Evolutionary conservation across 1,140 invertebrate species (phyloP), one percentile per base, ranked within the genome.

Genomic region (Hirudo medicinalis): DNA sequence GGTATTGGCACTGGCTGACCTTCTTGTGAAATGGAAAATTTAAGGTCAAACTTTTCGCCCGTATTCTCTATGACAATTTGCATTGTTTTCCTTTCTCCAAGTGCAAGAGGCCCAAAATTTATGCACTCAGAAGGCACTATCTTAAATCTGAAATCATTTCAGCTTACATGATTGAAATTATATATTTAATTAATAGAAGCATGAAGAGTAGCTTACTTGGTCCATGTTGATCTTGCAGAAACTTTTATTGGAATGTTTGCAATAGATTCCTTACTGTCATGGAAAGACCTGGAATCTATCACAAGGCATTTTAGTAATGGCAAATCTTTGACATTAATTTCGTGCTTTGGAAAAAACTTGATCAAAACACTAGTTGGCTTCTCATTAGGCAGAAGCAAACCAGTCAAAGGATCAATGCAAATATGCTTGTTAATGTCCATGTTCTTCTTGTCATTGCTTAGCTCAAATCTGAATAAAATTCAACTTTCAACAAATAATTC

Each of bases 191-290:
- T 63, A 63, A 2, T n/a, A 19, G 2, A 25, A 63, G 2, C 25
- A 57, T 25, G 9, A 63, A 25, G 11, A 22, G 2, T 25, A 17
- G 76, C 79, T 77, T 76, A 82, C 81, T 81, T 82, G 76, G 78
- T 80, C 74, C 79, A 82, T 25, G 81, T 77, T 54, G 80, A 75
- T 71, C 79, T 79, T 15, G 79, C 80, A 40, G 81, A 80, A 9
- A 83, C 75, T 75, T 81, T 82, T 72, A 83, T 78, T 17, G 81
- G 82, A 32, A 83, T 82, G 67, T 76, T 79, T 15, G 81, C 82
- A 66, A 83, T 82, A 20, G 78, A 75, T 71, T 80, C 79, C 3
- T 79, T 80, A 49, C 77, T 77, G 8, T 81, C 80, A 63, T 11
- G 9, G 22, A n/a, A 15, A 6, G 22, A 11, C 20, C 75, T 78